These are phyloP conservation scores for Kradibia gibbosae DNA, from an alignment of 1,140 invertebrate species.

Conservation along the genomic window DNA sequence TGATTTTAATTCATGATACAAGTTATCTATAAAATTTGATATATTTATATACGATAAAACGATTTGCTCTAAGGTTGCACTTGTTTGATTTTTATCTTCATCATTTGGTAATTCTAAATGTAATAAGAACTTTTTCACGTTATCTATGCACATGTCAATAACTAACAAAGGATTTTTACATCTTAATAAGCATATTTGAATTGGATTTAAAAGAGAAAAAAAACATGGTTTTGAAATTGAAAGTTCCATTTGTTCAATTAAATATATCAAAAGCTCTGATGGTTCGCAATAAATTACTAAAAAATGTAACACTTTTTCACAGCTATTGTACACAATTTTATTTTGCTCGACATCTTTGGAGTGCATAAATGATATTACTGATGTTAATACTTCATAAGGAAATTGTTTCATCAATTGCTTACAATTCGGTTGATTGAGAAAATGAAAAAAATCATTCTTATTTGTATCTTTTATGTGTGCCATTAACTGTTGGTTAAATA, in stretches of 20 bases:
- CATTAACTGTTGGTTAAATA: slow-evolving; percentile 4
- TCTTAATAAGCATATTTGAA: slow-evolving; percentile 23
- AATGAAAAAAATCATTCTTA: not conserved
- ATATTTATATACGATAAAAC: slow-evolving; percentile 14
- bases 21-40: slow-evolving; percentile 33
- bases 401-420: slow-evolving; percentile 6
- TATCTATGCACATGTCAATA: slow-evolving; percentile 27
- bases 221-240: not conserved
- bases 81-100: not conserved
- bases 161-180: slow-evolving; percentile 24
- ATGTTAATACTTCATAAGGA: slow-evolving; percentile 10
- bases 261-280: slow-evolving; percentile 14
- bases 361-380: slow-evolving; percentile 2
- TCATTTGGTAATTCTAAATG: slow-evolving; percentile 4
- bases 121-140: slow-evolving; percentile 24
- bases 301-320: not conserved
- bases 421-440: not conserved
- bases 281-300: slow-evolving; percentile 33
- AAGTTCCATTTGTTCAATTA: slow-evolving; percentile 32
- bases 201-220: slow-evolving; percentile 9
- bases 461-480: not conserved
- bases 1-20: slow-evolving; percentile 15
- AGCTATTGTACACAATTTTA: not conserved
- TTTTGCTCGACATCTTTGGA: not conserved
- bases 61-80: not conserved